Evolutionary conservation across 2,888 invertebrate species (phyloP), one percentile per base, ranked within the genome.

Genomic region (Microctonus hyperodae): DNA sequence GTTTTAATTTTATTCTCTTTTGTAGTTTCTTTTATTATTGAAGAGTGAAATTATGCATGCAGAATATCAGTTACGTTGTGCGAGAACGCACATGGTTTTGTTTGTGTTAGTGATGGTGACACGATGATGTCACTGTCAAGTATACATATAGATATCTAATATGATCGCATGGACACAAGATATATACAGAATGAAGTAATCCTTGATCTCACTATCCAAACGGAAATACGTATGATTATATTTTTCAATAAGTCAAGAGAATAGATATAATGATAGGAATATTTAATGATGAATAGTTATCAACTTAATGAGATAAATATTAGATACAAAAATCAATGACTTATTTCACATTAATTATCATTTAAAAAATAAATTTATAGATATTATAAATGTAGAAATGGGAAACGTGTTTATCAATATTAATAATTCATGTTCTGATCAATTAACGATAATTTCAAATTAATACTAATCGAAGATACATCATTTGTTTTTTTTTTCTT

Each of bases 31-130:
- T 23, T 28, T 16, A 16, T 16, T 11, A 23, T 7, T 25, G 44
- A 25, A 23, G 3, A 22, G 22, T 37, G 1, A 55, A 10, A 64
- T 57, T 48, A 22, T 25, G 57, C 16, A 35, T 56, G 13, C 28
- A 28, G 48, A 31, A 48, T 23, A 48, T 44, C 44, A 33, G 33
- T 48, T 57, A 22, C 44, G 48, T 51, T 33, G 25, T 33, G 35
- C 51, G 35, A 50, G 16, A 58, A 65, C 64, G 58, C 64, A 64
- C 64, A 65, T 65, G 64, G 51, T 50, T 35, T 44, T 64, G 64
- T 57, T 48, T 31, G 56, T 44, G 35, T n/a, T 53, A 55, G 31
- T 55, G 55, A 51, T 64, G 59, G 51, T 23, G 57, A 62, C 28
- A 51, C 40, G 67, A 56, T 61, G 61, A 67, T 67, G 67, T 61